These are phyloP conservation scores for Ciconia nigra DNA, from an alignment of 2,797 vertebrate species.

Conservation along the genomic window DNA sequence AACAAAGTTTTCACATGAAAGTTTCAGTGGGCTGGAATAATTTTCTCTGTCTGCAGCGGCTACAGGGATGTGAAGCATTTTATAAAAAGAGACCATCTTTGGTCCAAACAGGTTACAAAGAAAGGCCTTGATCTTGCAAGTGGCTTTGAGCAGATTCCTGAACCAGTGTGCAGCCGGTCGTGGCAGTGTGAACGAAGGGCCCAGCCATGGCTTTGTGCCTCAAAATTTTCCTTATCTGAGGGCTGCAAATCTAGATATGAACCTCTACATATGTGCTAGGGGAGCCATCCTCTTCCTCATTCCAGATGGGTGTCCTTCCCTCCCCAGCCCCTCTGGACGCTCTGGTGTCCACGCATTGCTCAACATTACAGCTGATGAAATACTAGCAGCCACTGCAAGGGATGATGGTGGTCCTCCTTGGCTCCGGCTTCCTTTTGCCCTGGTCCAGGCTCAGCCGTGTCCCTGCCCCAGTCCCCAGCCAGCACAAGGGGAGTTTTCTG, in stretches of 20 bases:
- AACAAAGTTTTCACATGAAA: neutral
- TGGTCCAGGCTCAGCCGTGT: neutral
- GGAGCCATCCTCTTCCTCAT: neutral
- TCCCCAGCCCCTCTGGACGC: neutral
- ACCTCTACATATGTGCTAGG: neutral
- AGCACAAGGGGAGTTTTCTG: neutral
- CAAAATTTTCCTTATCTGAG: neutral
- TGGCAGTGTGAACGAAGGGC: neutral
- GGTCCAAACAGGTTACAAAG: neutral
- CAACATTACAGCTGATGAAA: neutral
- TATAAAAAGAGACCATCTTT: neutral
- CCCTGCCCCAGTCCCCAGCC: fast-evolving
- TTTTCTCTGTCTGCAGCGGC: neutral
- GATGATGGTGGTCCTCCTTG: fast-evolving
- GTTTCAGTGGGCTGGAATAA: neutral
- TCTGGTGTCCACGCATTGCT: neutral
- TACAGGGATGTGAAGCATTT: neutral
- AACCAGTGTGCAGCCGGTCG: fast-evolving
- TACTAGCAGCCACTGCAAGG: neutral
- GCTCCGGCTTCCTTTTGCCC: neutral
- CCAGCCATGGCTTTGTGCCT: neutral
- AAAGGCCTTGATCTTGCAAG: constrained; percentile 4
- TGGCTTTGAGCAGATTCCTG: neutral
- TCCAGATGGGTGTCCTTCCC: neutral
- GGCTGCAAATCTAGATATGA: neutral